A percentile compares a stretch with the other conserved stretches of the same genome.
Evolutionary conservation across 2,113 vertebrate genomes (phyloP).

Genomic region (Forbesichthys agassizii): DNA sequence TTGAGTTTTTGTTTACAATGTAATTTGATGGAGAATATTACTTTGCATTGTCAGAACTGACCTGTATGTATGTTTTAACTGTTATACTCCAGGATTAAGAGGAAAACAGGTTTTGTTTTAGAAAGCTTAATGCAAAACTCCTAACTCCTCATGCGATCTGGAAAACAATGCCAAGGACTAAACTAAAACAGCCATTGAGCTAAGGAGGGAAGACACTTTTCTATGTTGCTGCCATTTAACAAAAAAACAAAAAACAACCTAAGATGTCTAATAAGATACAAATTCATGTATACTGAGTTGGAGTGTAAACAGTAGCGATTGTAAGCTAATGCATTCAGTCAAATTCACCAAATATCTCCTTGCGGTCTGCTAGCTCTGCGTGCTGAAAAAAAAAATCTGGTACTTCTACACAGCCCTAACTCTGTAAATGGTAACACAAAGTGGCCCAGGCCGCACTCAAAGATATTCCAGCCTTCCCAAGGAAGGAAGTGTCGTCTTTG

Average conservation of each 20-base stretch:
- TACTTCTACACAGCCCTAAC: not conserved
- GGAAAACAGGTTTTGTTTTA: constrained; percentile 38
- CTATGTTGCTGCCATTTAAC: constrained; percentile 27
- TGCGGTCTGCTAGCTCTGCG: too few relatives aligned
- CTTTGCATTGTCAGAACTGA: constrained; percentile 69
- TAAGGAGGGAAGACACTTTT: constrained; percentile 2
- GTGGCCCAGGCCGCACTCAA: not conserved
- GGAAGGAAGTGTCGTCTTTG: too few relatives aligned
- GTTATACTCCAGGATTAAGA: constrained; percentile 42
- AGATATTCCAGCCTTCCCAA: too few relatives aligned
- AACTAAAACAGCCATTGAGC: constrained; percentile 21
- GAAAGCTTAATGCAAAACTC: constrained; percentile 37
- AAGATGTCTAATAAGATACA: constrained; percentile 24
- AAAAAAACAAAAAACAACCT: not conserved
- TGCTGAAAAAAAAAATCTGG: too few relatives aligned
- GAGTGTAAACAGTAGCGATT: constrained; percentile 20
- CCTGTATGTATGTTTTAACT: constrained; percentile 54
- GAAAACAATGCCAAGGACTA: constrained; percentile 58
- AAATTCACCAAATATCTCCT: too few relatives aligned
- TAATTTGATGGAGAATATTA: constrained; percentile 54
- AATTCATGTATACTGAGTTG: constrained; percentile 9
- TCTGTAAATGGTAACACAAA: too few relatives aligned
- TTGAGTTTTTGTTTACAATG: constrained; percentile 55
- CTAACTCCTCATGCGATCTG: constrained; percentile 45
- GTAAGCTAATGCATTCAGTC: too few relatives aligned